Base-by-base conservation (phyloP, 2,113 vertebrate genomes). In the Hemiscyllium ocellatum region DNA sequence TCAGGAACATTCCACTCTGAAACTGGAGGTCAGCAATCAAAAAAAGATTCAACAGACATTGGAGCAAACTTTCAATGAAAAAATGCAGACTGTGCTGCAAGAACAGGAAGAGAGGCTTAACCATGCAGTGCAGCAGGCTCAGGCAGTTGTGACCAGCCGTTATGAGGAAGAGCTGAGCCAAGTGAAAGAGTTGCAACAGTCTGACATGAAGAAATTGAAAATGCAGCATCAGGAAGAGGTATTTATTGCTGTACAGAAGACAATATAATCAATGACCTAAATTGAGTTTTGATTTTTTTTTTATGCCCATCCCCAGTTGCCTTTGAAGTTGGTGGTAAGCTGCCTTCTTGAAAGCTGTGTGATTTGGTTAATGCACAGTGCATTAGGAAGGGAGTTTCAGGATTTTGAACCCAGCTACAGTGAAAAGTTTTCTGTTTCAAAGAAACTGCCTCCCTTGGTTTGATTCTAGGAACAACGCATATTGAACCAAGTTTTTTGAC, bases 201-300 rank as follows among this genome's bases (percentile, higher is more conserved):
- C 96, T 47, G 97, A 98, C 96, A 97, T 98, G 96, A 19, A 52
- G 78, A 20, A 96, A 96, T 90, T 97, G 96, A 96, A 89, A 96
- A 66, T 96, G 78, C 61, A 69, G 10, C 96, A 96, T 0, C 29
- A 96, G 96, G 96, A 96, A 24, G 61, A 96, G 96, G 96, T 96
- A 96, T 94, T 22, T 66, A 33, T 68, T 76, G 72, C 72, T 76
- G 29, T 76, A 33, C 56, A 61, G 56, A 76, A 33, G 7, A 76
- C 26, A 76, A 76, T 6, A 33, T 33, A 76, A 13, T 76, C 33
- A 29, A 76, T 76, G 26, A 2, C 29, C 72, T 33, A 33, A 76
- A n/a, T 33, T 12, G 29, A 76, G 33, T 33, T 76, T 33, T 33
- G 26, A 33, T 76, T n/a, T 10, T n/a, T n/a, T 33, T 72, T 26